These are phyloP conservation scores for Phataginus tetradactyla DNA, from an alignment of 2,797 vertebrate genomes.

Conservation along the genomic window DNA sequence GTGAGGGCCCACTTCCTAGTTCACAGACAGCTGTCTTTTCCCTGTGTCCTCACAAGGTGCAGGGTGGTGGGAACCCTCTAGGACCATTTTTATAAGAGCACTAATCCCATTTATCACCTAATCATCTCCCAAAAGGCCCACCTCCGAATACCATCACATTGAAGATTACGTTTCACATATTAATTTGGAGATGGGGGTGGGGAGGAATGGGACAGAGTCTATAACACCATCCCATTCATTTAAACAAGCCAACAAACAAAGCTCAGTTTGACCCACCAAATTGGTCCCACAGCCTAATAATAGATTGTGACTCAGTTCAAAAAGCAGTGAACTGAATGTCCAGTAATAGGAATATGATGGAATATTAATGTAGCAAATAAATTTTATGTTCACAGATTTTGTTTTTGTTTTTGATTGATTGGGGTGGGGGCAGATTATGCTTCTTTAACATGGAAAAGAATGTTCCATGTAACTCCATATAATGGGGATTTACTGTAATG, in stretches of 20 bases:
- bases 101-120: neutral
- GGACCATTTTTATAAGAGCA: neutral
- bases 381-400: neutral
- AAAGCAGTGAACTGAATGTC: neutral
- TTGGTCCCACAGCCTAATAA: neutral
- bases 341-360: neutral
- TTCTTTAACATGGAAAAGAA: neutral
- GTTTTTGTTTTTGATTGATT: neutral
- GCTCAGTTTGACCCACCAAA: neutral
- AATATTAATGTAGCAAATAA: neutral
- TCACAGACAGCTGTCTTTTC: neutral
- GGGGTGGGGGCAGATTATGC: neutral
- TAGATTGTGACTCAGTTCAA: neutral
- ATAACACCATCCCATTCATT: neutral
- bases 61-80: neutral
- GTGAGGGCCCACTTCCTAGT: neutral
- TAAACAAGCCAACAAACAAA: neutral
- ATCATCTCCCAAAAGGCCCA: neutral
- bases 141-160: neutral
- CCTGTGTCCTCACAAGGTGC: neutral
- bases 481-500: neutral
- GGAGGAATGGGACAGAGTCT: neutral
- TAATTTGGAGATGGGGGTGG: neutral
- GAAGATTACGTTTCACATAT: neutral
- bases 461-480: neutral